These are phyloP conservation scores for Schlechtendalia chinensis DNA, from an alignment of 1,140 invertebrate species.

Conservation along the genomic window DNA sequence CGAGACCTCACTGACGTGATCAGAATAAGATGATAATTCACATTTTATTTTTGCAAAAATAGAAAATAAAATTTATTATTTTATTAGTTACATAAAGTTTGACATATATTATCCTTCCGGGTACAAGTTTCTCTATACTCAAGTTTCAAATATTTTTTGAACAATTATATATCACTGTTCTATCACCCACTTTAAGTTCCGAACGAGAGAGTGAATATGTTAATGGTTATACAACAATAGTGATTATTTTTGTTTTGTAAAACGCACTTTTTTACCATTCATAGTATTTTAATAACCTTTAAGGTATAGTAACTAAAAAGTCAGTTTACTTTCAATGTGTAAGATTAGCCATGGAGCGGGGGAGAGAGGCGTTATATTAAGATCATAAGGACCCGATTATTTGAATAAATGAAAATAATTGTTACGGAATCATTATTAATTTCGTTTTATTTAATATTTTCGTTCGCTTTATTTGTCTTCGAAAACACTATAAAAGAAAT, in stretches of 20 bases:
- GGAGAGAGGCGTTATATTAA: too few relatives aligned
- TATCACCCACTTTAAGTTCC: neutral
- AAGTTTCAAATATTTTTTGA: neutral
- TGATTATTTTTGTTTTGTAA: neutral
- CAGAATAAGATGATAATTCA: neutral
- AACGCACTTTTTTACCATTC: neutral
- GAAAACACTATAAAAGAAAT: too few relatives aligned
- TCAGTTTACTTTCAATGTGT: too few relatives aligned
- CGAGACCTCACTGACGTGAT: neutral
- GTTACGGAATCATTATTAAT: too few relatives aligned
- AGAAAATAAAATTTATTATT: neutral
- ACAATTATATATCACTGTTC: neutral
- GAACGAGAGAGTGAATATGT: neutral
- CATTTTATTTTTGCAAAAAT: neutral
- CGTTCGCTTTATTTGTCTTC: too few relatives aligned
- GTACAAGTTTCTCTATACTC: neutral
- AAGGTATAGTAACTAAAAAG: too few relatives aligned
- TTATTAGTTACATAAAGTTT: neutral
- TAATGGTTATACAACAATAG: neutral
- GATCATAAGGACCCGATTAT: too few relatives aligned
- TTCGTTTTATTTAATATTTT: too few relatives aligned
- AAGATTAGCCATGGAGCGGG: too few relatives aligned
- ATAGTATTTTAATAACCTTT: too few relatives aligned
- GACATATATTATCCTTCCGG: neutral
- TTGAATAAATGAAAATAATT: too few relatives aligned